A percentile compares a stretch with the other conserved stretches of the same genome.
These are phyloP conservation scores for Ophioderma brevispina DNA, from an alignment of 35 echinoderm and acorn worm species.

Conservation along the genomic window DNA sequence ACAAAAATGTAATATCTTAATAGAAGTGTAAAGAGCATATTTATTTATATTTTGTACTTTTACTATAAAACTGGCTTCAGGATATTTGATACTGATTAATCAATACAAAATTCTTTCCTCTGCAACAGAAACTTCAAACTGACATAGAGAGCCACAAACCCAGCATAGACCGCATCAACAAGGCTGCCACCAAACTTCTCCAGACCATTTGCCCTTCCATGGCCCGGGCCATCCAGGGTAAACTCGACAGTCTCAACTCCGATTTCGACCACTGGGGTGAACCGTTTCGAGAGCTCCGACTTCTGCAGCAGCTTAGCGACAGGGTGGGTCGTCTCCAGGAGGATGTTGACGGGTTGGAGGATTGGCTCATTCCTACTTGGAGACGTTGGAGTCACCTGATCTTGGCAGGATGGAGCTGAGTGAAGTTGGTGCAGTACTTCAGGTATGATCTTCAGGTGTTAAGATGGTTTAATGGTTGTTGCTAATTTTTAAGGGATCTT, in stretches of 20 bases:
- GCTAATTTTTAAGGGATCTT: too few species aligned
- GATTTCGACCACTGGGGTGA: constrained; percentile 51
- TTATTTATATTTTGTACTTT: too few species aligned
- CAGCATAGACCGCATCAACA: constrained; percentile 77
- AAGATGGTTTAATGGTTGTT: too few species aligned
- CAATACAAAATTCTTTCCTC: too few species aligned
- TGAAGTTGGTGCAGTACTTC: constrained; percentile 67
- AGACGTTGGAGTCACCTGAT: constrained; percentile 76
- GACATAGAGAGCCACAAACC: constrained; percentile 79
- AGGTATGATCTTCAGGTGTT: constrained; percentile 40
- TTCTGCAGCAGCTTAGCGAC: constrained; percentile 79
- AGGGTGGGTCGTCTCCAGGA: constrained; percentile 71
- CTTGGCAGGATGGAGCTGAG: constrained; percentile 75
- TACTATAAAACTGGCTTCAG: too few species aligned
- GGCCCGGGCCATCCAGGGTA: constrained; percentile 69
- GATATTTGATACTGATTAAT: too few species aligned
- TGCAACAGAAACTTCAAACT: constrained; percentile 76
- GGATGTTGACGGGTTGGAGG: constrained; percentile 88
- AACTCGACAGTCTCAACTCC: constrained; percentile 83
- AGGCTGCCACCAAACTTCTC: constrained; percentile 75
- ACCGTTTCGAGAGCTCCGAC: constrained; percentile 62
- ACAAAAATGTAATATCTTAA: too few species aligned
- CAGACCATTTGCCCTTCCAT: constrained; percentile 75
- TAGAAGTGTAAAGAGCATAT: too few species aligned
- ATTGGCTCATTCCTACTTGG: constrained; percentile 94